Conservation (phyloP, 2,113 vertebrate genomes). For the Stictonetta naevosa region DNA sequence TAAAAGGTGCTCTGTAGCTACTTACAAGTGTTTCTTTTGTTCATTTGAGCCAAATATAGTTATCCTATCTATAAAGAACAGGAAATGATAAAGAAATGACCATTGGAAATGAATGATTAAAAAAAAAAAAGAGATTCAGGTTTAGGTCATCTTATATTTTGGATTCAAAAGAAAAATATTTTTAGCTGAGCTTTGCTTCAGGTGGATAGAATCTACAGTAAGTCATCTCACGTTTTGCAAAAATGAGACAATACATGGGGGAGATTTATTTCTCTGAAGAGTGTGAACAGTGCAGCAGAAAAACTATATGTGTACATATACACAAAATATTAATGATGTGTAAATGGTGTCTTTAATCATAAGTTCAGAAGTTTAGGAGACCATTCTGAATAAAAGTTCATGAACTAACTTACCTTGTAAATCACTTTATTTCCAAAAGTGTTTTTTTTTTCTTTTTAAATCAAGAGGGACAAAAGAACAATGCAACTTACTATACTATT, state of each 20-base stretch:
- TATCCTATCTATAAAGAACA: background rate
- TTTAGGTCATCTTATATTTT: background rate
- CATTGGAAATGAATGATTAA: background rate
- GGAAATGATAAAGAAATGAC: background rate
- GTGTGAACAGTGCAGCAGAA: slow-evolving; percentile 44
- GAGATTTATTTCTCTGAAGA: slow-evolving; percentile 60
- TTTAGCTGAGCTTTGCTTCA: background rate
- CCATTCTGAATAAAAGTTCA: background rate
- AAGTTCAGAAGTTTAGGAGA: background rate
- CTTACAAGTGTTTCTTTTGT: background rate
- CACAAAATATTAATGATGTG: slow-evolving; percentile 66
- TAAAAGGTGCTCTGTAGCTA: background rate
- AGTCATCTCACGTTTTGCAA: background rate
- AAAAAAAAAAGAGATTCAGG: background rate
- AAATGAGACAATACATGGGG: slow-evolving; percentile 48
- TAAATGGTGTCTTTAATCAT: slow-evolving; percentile 45
- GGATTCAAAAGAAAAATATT: background rate
- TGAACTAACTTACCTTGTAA: background rate
- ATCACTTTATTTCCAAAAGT: background rate
- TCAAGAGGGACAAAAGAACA: background rate
- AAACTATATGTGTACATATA: slow-evolving; percentile 2
- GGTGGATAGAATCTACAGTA: background rate
- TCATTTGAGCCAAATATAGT: background rate
- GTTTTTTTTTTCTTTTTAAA: background rate
- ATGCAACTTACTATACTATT: background rate